Evolutionary conservation across 2,888 invertebrate species (phyloP).

Genomic region (Drosophila multiciliata): DNA sequence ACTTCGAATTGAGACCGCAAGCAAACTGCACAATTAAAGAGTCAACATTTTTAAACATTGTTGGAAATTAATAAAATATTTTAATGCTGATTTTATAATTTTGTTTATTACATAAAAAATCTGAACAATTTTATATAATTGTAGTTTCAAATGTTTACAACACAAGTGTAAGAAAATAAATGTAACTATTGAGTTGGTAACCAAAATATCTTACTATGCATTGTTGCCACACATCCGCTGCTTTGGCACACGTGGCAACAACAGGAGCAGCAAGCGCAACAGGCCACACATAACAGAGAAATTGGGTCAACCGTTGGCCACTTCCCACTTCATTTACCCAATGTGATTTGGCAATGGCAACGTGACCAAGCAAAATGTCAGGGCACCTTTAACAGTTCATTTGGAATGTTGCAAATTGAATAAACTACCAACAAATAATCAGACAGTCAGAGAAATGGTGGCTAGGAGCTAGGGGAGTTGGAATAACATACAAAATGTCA

Average conservation of each 20-base stretch:
- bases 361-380: constrained; percentile 71
- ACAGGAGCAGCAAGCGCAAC: constrained; percentile 50
- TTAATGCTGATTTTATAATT: neutral
- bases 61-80: neutral
- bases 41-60: neutral
- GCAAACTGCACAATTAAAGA: neutral
- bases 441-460: neutral
- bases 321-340: constrained; percentile 8
- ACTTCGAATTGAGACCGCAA: neutral
- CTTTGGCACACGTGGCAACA: neutral
- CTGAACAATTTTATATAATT: neutral
- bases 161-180: neutral
- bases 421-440: constrained; percentile 30
- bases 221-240: constrained; percentile 34
- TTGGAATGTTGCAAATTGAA: constrained; percentile 55
- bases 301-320: constrained; percentile 71
- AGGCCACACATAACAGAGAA: constrained; percentile 74
- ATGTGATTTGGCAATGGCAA: constrained; percentile 29
- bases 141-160: neutral
- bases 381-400: constrained; percentile 71
- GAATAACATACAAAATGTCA: constrained; percentile 45
- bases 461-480: neutral
- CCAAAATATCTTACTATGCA: constrained; percentile 1
- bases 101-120: neutral
- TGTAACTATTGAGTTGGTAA: neutral